These are phyloP conservation scores for Catocala fraxini DNA, from an alignment of 2,888 invertebrate genomes.

Conservation along the genomic window DNA sequence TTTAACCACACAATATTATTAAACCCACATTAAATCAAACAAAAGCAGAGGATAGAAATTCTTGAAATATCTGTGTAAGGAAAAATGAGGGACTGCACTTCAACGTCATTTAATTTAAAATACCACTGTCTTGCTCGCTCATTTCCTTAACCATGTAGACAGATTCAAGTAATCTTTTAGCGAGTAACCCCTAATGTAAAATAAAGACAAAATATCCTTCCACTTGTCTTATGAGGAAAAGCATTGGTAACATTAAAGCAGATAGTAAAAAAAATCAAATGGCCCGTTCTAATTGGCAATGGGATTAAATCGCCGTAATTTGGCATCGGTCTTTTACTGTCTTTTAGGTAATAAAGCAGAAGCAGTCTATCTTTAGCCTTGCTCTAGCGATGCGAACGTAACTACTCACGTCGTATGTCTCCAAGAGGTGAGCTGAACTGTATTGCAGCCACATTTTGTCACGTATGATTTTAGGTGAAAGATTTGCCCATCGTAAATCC, in stretches of 20 bases:
- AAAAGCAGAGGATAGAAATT: no score
- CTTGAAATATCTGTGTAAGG: no score
- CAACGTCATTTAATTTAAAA: not conserved
- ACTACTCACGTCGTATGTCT: no score
- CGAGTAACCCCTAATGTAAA: not conserved
- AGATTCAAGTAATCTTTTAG: not conserved
- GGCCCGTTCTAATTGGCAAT: not conserved
- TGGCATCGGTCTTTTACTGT: not conserved
- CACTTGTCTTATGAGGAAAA: slow-evolving; percentile 1
- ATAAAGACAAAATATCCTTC: slow-evolving; percentile 1
- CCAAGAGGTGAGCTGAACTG: no score
- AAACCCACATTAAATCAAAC: no score
- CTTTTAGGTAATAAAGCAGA: not conserved
- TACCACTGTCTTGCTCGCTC: not conserved
- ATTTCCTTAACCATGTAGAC: not conserved
- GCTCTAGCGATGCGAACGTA: no score
- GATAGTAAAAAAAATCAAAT: not conserved
- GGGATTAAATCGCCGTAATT: slow-evolving; percentile 5
- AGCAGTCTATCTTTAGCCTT: not conserved
- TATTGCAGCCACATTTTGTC: no score
- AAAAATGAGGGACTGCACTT: not conserved
- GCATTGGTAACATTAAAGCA: not conserved
- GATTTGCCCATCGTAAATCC: no score
- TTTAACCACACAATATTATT: no score
- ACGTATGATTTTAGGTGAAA: no score